These are phyloP conservation scores for Chrysolina haemoptera DNA, from an alignment of 2,888 invertebrate genomes.

Conservation along the genomic window DNA sequence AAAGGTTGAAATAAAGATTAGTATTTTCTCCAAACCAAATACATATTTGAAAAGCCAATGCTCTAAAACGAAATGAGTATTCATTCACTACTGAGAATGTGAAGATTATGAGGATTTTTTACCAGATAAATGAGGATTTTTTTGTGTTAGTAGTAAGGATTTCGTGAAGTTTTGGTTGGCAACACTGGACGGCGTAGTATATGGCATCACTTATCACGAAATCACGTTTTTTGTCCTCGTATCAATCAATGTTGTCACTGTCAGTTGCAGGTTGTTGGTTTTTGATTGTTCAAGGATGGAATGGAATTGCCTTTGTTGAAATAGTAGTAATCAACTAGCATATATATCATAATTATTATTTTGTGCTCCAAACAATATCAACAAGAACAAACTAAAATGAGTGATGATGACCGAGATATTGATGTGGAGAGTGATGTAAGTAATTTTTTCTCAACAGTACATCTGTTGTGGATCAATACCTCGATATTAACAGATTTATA, in stretches of 20 bases:
- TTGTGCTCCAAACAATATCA: background rate
- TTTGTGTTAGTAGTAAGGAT: too few species aligned
- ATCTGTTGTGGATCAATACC: conserved; percentile 38
- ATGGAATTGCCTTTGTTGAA: conserved; percentile 6
- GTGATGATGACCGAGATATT: conserved; percentile 95
- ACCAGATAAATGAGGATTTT: too few species aligned
- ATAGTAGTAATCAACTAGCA: background rate
- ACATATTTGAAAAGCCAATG: too few species aligned
- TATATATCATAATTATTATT: background rate
- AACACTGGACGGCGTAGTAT: background rate
- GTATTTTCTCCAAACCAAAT: too few species aligned
- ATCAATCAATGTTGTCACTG: conserved; percentile 2
- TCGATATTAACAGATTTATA: conserved; percentile 38
- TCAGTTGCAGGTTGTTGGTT: background rate
- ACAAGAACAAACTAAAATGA: conserved; percentile 74
- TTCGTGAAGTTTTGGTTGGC: background rate
- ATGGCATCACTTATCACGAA: background rate
- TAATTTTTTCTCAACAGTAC: conserved; percentile 59
- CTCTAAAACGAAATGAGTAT: too few species aligned
- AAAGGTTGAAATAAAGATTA: too few species aligned
- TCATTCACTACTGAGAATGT: too few species aligned
- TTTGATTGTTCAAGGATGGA: background rate
- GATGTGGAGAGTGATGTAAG: conserved; percentile 97
- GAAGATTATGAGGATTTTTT: too few species aligned
- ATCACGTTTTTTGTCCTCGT: background rate